A percentile compares a stretch with the other conserved stretches of the same genome.
phyloP scores from a whole-genome alignment of 2,113 vertebrate species.

The Xenopus borealis region DNA sequence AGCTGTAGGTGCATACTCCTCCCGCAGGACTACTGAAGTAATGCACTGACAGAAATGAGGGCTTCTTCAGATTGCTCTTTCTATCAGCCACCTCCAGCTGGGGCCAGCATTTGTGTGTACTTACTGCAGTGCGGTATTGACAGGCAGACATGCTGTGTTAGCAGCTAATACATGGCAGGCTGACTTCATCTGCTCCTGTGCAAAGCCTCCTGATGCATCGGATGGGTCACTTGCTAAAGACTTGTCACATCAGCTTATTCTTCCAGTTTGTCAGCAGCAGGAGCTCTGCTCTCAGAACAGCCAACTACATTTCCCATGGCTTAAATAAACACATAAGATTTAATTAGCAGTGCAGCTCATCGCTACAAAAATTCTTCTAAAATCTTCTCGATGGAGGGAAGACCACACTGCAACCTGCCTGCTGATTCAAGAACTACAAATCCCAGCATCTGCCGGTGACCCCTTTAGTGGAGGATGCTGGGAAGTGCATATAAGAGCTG shows the following conservation, averaged over 20 bases:
- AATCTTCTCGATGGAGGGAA: not conserved
- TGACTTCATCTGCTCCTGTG: not conserved
- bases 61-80: too few species aligned
- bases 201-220: constrained; percentile 1
- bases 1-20: too few species aligned
- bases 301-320: not conserved
- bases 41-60: too few species aligned
- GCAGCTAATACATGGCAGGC: not conserved
- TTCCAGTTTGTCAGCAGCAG: not conserved
- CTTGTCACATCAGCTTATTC: constrained; percentile 4
- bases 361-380: not conserved
- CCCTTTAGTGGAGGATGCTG: too few species aligned
- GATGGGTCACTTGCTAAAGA: constrained; percentile 4
- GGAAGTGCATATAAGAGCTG: too few species aligned
- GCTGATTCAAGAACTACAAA: too few species aligned
- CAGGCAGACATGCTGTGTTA: constrained; percentile 15
- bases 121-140: constrained; percentile 11
- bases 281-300: not conserved
- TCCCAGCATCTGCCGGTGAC: too few species aligned
- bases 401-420: too few species aligned
- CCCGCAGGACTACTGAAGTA: too few species aligned
- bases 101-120: not conserved
- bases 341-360: constrained; percentile 2
- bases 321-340: not conserved
- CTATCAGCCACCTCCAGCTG: too few species aligned